phyloP scores from a whole-genome alignment of 2,797 vertebrate species.

The Apogon hyalosoma region DNA sequence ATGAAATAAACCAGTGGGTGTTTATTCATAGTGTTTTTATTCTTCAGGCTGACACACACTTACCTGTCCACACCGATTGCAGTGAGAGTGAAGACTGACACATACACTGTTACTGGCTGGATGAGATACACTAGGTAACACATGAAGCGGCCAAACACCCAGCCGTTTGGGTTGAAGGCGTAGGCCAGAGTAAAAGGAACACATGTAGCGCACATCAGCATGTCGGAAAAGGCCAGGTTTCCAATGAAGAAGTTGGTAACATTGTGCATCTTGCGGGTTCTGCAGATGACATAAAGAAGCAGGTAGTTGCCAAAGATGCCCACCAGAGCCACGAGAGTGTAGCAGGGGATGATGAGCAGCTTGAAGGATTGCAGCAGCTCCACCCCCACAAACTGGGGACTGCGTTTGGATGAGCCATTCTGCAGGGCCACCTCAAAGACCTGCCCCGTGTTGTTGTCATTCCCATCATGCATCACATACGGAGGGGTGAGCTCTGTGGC shows the following conservation, averaged over 20 bases:
- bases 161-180: constrained; percentile 90
- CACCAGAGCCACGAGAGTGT: constrained; percentile 86
- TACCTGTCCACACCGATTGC: constrained; percentile 92
- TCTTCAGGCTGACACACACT: constrained; percentile 26
- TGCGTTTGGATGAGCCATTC: constrained; percentile 80
- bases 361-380: constrained; percentile 91
- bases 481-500: constrained; percentile 55
- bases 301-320: constrained; percentile 90
- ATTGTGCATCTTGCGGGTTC: constrained; percentile 92
- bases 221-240: constrained; percentile 92
- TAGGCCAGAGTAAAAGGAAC: constrained; percentile 92
- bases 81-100: constrained; percentile 91
- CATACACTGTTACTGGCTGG: constrained; percentile 92
- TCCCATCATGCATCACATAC: constrained; percentile 33
- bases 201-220: constrained; percentile 92
- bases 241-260: constrained; percentile 93
- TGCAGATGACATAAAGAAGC: constrained; percentile 90
- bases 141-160: constrained; percentile 90
- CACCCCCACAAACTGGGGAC: constrained; percentile 86
- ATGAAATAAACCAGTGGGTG: background rate
- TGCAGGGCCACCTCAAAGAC: constrained; percentile 80
- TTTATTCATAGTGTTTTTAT: background rate
- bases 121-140: constrained; percentile 92
- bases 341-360: constrained; percentile 90
- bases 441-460: constrained; percentile 59